Base-by-base conservation (phyloP, 92 coral and sea anemone species). In the Ricordea florida region DNA sequence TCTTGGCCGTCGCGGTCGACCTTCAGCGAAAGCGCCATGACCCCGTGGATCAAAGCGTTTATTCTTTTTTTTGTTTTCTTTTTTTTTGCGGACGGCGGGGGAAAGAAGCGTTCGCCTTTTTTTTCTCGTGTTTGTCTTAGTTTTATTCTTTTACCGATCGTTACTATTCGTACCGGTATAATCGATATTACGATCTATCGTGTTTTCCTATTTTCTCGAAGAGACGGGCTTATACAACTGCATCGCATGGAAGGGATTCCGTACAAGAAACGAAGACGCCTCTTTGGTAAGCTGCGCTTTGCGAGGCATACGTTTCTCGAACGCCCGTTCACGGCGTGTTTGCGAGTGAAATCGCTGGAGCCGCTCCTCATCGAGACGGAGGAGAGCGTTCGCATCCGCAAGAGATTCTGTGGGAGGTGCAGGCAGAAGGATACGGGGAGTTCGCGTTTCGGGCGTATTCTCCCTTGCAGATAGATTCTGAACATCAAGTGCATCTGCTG, bases 401-500 rank as follows among this genome's bases (percentile, higher is more conserved):
- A 35, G 66, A 59, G 47, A 9, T 36, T 3, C 16, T 5, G 3
- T 59, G 66, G 66, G 46, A 45, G 32, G 31, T 29, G 0, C 1
- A 5, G 4, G 16, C 26, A 2, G 18, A 35, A 35, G 66, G 26
- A 2, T 30, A 17, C 27, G 6, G 24, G 10, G 10, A 35, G 2
- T 59, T 59, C 30, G 15, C 35, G 14, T 8, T 59, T 48, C 20
- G 11, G 5, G 66, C 66, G 1, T 45, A 45, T 9, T 0, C 38
- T 6, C 66, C 66, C 18, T 29, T 59, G 7, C 66, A 30, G 28
- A 59, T 59, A 45, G 18, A 9, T 0, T 35, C 66, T 16, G 46
- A 59, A 29, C 46, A 59, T 31, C 66, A 59, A 20, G 66, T 59
- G 5, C 66, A 35, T n/a, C 38, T 59, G 3, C 30, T 59, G 17